These are phyloP conservation scores for Hippopotamus amphibius DNA, from an alignment of 2,113 vertebrate species.

Conservation along the genomic window DNA sequence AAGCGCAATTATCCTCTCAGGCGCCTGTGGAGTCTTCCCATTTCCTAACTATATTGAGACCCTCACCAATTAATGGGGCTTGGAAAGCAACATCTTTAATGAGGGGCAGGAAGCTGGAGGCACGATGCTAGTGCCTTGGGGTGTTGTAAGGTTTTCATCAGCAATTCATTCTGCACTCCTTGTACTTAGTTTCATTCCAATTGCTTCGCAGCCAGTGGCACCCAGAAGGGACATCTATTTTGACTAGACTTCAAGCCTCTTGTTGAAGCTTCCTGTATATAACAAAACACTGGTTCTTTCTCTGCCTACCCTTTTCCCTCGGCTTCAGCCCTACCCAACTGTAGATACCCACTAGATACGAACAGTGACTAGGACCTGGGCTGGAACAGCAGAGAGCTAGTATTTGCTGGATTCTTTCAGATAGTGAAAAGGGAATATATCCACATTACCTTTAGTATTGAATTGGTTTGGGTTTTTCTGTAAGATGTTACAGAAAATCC, in stretches of 20 bases:
- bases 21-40: neutral
- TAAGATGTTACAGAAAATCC: no score
- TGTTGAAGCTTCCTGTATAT: constrained; percentile 29
- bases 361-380: neutral
- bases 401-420: constrained; percentile 11
- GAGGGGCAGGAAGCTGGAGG: neutral
- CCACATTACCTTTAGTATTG: neutral
- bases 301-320: neutral
- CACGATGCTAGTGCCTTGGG: neutral
- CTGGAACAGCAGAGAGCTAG: neutral
- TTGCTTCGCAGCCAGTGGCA: constrained; percentile 37
- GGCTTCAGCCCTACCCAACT: neutral
- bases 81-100: constrained; percentile 11
- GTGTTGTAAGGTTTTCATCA: constrained; percentile 48
- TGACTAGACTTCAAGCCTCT: constrained; percentile 11
- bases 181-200: constrained; percentile 11
- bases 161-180: constrained; percentile 29
- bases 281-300: constrained; percentile 5
- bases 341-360: neutral
- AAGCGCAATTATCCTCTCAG: neutral
- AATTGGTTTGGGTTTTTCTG: no score
- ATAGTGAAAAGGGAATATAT: neutral
- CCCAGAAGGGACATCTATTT: constrained; percentile 57
- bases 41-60: constrained; percentile 34
- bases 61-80: constrained; percentile 43